Evolutionary conservation across 2,113 vertebrate species (phyloP), one percentile per base, ranked within the genome.

Genomic region (Pelmatolapia mariae): DNA sequence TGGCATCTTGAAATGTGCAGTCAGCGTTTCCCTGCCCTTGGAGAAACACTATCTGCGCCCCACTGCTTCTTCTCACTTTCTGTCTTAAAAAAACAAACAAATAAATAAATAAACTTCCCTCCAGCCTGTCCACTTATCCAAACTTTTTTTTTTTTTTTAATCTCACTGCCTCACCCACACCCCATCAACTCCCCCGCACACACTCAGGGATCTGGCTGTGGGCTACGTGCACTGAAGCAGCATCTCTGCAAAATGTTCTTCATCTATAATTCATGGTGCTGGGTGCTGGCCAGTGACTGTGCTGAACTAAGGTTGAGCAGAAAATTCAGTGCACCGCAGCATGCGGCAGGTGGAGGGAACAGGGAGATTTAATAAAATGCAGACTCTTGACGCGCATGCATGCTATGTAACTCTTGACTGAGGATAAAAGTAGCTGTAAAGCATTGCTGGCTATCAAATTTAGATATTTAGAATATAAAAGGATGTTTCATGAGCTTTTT

Each of bases 191-290:
- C 81, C 36, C 80, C 22, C 57, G 68, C 80, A 79, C 82, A 89
- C 68, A 81, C 57, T 31, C 45, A 83, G 80, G 66, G 85, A 36
- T 81, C 82, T 81, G 79, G 26, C 80, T 86, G 24, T 80, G 50
- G 54, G 71, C 71, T 86, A 71, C 5, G 33, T 94, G 89, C 91
- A 89, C 82, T 84, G 86, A 94, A 82, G 90, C 89, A 92, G 84
- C 83, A 88, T 91, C 90, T 84, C 86, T 91, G 91, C 84, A 89
- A 94, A 78, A 93, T 92, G 92, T 91, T 89, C 82, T 89, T 95
- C 87, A 95, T 96, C 92, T 94, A 96, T 96, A 95, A 96, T 96
- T 96, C 92, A 96, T 95, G 43, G 24, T 87, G 61, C 85, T 79
- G 76, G 84, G 86, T 93, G 80, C 91, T 91, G 92, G 91, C 87